Conservation (phyloP, 2,797 vertebrate genomes). For the Cetoscarus ocellatus region DNA sequence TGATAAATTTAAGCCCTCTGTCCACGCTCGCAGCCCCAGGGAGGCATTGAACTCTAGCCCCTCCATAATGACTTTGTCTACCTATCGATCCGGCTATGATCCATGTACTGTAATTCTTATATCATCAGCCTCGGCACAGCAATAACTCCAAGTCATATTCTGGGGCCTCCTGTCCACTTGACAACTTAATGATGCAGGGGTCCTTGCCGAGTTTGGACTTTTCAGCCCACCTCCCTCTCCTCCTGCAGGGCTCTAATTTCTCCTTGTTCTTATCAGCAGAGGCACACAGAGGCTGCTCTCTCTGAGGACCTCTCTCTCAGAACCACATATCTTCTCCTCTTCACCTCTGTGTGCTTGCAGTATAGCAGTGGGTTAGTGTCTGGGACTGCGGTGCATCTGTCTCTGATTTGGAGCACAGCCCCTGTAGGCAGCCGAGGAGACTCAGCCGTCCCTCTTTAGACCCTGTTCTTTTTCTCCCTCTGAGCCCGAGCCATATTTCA, state of each 20-base stretch:
- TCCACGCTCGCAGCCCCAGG: constrained; percentile 67
- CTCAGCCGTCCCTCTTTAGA: constrained; percentile 81
- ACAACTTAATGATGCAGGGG: constrained; percentile 84
- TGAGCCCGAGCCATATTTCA: constrained; percentile 76
- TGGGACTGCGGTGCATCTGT: constrained; percentile 69
- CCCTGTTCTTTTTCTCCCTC: constrained; percentile 76
- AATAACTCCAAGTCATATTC: constrained; percentile 86
- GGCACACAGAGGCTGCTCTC: constrained; percentile 61
- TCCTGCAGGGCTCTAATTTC: constrained; percentile 74
- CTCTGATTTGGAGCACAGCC: constrained; percentile 78
- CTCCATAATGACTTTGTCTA: constrained; percentile 86
- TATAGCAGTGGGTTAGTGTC: constrained; percentile 59
- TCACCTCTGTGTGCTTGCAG: constrained; percentile 62
- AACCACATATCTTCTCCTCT: constrained; percentile 67
- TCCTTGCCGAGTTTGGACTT: constrained; percentile 74
- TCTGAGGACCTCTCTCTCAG: constrained; percentile 64
- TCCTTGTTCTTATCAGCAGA: constrained; percentile 78
- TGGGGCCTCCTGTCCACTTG: constrained; percentile 78
- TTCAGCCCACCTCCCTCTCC: constrained; percentile 32
- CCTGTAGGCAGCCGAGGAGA: constrained; percentile 75
- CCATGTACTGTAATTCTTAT: constrained; percentile 87
- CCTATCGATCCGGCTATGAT: constrained; percentile 84
- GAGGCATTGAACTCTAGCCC: constrained; percentile 84
- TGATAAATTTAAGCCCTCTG: constrained; percentile 78
- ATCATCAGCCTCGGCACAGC: constrained; percentile 79